phyloP scores from a whole-genome alignment of 2,797 vertebrate genomes.

The Pseudomugil tenellus region DNA sequence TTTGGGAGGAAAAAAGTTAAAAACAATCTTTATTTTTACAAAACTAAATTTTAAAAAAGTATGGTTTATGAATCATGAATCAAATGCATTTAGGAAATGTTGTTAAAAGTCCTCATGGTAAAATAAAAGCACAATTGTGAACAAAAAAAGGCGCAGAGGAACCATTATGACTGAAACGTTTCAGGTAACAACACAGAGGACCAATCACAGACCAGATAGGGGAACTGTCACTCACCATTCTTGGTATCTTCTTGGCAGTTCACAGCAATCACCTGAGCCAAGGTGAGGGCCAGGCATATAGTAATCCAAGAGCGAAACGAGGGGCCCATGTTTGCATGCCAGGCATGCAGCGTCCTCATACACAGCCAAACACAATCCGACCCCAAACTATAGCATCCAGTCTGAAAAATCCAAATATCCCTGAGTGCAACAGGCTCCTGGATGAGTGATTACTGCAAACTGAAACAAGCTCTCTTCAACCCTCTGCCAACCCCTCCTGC shows the following conservation, averaged over 20 bases:
- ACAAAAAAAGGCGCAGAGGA: not conserved
- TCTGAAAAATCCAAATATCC: slow-evolving; percentile 59
- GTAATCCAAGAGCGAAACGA: slow-evolving; percentile 69
- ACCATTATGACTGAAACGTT: not conserved
- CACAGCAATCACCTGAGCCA: slow-evolving; percentile 76
- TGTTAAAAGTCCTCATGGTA: not conserved
- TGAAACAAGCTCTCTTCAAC: slow-evolving; percentile 54
- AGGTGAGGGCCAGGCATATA: slow-evolving; percentile 68
- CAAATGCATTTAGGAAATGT: slow-evolving; percentile 7
- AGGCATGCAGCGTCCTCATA: slow-evolving; percentile 57
- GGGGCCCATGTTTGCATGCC: slow-evolving; percentile 70
- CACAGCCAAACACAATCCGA: slow-evolving; percentile 35
- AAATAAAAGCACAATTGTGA: not conserved
- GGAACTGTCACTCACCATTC: slow-evolving; percentile 71
- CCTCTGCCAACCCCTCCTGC: slow-evolving; percentile 33
- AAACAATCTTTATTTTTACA: not conserved
- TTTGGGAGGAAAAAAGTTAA: not conserved
- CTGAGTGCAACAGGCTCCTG: slow-evolving; percentile 66
- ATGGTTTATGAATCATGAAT: slow-evolving; percentile 13
- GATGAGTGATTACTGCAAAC: slow-evolving; percentile 53
- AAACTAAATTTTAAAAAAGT: slow-evolving; percentile 2
- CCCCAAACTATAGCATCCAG: slow-evolving; percentile 66
- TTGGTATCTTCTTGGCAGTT: slow-evolving; percentile 73
- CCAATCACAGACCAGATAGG: slow-evolving; percentile 8
- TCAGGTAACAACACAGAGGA: not conserved